Evolutionary conservation across 2,113 vertebrate species (phyloP), one percentile per base, ranked within the genome.

Genomic region (Pantherophis guttatus): DNA sequence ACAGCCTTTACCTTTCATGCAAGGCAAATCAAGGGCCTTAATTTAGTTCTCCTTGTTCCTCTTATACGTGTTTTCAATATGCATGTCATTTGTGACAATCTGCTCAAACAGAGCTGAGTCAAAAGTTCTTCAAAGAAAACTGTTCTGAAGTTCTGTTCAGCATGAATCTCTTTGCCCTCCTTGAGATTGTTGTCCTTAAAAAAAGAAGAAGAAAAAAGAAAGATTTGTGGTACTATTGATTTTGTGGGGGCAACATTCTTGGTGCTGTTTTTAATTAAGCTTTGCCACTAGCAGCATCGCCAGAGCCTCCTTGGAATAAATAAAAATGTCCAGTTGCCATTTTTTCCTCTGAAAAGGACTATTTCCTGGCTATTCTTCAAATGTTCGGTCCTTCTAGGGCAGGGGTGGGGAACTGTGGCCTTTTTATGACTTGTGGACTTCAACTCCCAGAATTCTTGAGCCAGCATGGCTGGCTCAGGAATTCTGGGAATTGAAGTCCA

Each of bases 1-100:
- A 39, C 19, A 24, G 3, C 24, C 29, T 39, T 59, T 94, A 70
- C 65, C 90, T 95, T 93, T 96, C 95, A 53, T 94, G 95, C 94
- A 90, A 11, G 93, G 88, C 50, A 95, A 53, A 86, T 24, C 23
- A 88, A 54, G 53, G 1, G 85, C 95, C 94, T 90, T 86, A 92
- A 91, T 33, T 55, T 92, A 70, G 15, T n/a, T 52, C 93, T 96
- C 58, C 94, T 94, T 95, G 94, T 94, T 93, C 81, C 93, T 94
- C 94, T 94, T 95, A 94, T 90, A 90, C 96, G 95, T 52, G 85
- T 95, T 91, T 93, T 81, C 5, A n/a, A 11, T 33, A 39, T 0
- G 15, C 95, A 85, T 93, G 92, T 93, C 90, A 53, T 95, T 96
- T 57, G 88, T 89, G 91, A 95, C 89, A 94, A 89, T 94, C 9